Evolutionary conservation across 2,888 invertebrate species (phyloP).

Genomic region (Chromoteleia sp.): DNA sequence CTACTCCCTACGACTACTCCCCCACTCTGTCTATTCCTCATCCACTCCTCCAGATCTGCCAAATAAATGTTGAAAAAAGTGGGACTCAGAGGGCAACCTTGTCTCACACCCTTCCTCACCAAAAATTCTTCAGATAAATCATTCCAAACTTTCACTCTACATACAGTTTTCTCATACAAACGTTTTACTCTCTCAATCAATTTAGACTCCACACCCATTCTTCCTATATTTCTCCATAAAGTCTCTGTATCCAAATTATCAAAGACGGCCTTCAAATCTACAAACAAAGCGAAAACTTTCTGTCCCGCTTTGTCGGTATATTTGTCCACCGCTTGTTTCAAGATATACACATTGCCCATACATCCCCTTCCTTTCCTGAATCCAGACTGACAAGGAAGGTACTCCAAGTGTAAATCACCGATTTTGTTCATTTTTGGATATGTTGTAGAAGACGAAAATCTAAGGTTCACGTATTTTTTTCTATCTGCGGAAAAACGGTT

Average conservation of each 20-base stretch:
- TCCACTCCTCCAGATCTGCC: constrained; percentile 20
- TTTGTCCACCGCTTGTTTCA: too few species aligned
- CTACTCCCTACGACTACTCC: too few species aligned
- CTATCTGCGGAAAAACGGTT: too few species aligned
- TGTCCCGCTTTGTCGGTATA: too few species aligned
- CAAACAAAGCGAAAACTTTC: too few species aligned
- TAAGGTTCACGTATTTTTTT: too few species aligned
- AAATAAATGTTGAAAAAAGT: constrained; percentile 78
- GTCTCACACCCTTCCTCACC: constrained; percentile 74
- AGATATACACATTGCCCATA: constrained; percentile 16
- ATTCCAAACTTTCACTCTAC: constrained; percentile 13
- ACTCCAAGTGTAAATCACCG: too few species aligned
- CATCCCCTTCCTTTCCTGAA: constrained; percentile 29
- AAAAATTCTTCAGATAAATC: constrained; percentile 13
- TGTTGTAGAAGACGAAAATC: too few species aligned
- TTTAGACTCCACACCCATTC: not conserved
- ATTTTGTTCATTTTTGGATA: too few species aligned
- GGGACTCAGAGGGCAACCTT: constrained; percentile 79
- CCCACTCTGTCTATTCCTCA: too few species aligned
- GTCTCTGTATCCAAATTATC: constrained; percentile 5
- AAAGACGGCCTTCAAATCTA: constrained; percentile 22
- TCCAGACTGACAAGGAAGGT: too few species aligned
- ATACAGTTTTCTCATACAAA: constrained; percentile 10
- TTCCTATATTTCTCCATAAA: not conserved
- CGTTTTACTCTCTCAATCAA: constrained; percentile 14